Evolutionary conservation across 2,888 invertebrate genomes (phyloP), one percentile per base, ranked within the genome.

Genomic region (Drosophila sordidula): DNA sequence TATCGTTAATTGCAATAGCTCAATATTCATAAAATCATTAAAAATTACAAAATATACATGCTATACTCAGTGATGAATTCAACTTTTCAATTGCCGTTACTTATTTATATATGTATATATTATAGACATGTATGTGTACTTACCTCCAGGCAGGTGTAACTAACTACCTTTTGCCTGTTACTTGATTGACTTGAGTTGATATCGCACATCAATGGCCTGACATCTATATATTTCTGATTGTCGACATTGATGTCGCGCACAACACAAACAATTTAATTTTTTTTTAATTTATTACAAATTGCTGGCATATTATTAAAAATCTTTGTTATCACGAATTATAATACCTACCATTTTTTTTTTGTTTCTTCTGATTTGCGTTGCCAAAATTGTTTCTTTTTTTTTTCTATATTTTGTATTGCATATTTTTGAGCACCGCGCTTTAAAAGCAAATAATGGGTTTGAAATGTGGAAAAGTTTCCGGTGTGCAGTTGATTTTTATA

Each of bases 151-250:
- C 42, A 46, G 45, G 26, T 45, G 22, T 12, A 29, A 22, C 39
- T 29, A 25, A 34, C 34, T 12, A 34, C 9, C 34, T 25, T 29
- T 62, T 38, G 75, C 49, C 75, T 75, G 75, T 32, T 38, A 32
- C 38, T 72, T 72, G 71, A 72, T 72, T 72, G 72, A 75, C 64
- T 72, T 46, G 42, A 46, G 34, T 38, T 65, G 52, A 65, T 62
- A 42, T 47, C 41, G 32, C 34, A 34, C 22, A 18, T 45, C 34
- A 52, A 57, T 63, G 14, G 49, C 52, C 44, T 26, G 69, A 55
- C 63, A 52, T 56, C 41, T 26, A 41, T 47, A 41, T 47, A 55
- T 34, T 47, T 16, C 6, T 5, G 14, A 36, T 49, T 52, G 49
- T 64, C 46, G 32, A 55, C 49, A 50, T 63, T 49, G 47, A 16